phyloP scores from a whole-genome alignment of 2,888 invertebrate genomes.

The Galerucella calmariensis region DNA sequence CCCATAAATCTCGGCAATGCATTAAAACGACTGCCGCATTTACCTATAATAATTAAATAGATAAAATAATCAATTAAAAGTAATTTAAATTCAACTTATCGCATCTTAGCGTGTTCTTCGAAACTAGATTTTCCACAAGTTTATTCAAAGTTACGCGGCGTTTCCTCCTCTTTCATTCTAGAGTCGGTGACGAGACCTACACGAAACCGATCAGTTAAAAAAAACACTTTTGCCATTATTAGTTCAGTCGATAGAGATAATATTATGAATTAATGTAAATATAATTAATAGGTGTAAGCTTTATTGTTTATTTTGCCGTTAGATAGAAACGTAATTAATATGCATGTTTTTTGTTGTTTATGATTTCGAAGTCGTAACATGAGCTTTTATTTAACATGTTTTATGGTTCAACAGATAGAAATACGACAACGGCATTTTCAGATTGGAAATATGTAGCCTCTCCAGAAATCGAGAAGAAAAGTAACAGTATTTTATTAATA shows the following conservation, averaged over 20 bases:
- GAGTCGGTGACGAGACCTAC: neutral
- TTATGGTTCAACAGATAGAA: too few relatives aligned
- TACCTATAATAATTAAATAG: constrained; percentile 56
- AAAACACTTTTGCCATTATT: constrained; percentile 10
- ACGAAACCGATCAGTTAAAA: constrained; percentile 15
- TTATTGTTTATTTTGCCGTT: neutral
- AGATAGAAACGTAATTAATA: neutral
- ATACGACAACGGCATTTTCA: too few relatives aligned
- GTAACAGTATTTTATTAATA: too few relatives aligned
- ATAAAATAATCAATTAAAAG: constrained; percentile 58
- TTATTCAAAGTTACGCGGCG: constrained; percentile 33
- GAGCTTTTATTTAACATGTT: neutral
- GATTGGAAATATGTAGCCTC: too few relatives aligned
- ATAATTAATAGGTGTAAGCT: neutral
- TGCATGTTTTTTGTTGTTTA: neutral
- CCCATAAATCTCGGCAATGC: constrained; percentile 51
- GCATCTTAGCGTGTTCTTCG: constrained; percentile 47
- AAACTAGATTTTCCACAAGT: constrained; percentile 54
- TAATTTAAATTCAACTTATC: constrained; percentile 57
- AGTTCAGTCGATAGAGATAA: constrained; percentile 18
- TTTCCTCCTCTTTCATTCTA: constrained; percentile 14
- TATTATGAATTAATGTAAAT: constrained; percentile 1
- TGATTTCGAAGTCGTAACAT: neutral
- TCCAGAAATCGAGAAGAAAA: too few relatives aligned
- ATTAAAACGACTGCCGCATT: constrained; percentile 51